Evolutionary conservation across 2,888 invertebrate species (phyloP).

Genomic region (Bruchidius siliquastri): DNA sequence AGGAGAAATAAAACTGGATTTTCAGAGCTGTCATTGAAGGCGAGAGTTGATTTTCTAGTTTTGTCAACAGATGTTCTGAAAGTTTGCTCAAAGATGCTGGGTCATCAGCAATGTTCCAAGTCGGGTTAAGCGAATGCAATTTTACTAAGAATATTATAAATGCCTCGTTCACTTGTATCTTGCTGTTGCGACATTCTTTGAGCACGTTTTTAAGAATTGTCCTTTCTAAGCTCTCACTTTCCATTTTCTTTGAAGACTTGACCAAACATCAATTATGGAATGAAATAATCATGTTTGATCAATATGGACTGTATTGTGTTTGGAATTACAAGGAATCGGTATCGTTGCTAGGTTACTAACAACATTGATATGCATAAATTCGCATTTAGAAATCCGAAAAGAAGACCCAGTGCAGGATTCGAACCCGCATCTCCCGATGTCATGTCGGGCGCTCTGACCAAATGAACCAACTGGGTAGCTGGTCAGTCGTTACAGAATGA

Average conservation of each 20-base stretch:
- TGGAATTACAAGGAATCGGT: background rate
- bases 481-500: too few relatives aligned
- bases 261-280: background rate
- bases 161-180: constrained; percentile 48
- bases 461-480: too few relatives aligned
- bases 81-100: constrained; percentile 53
- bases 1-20: constrained; percentile 59
- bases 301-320: background rate
- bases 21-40: constrained; percentile 54
- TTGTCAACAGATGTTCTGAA: constrained; percentile 51
- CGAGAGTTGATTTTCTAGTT: constrained; percentile 42
- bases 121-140: constrained; percentile 53
- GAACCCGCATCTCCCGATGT: too few relatives aligned
- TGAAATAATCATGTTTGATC: background rate
- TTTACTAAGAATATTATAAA: constrained; percentile 55
- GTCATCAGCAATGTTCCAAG: constrained; percentile 52
- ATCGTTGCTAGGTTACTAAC: background rate
- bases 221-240: constrained; percentile 31
- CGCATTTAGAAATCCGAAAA: too few relatives aligned
- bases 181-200: constrained; percentile 48
- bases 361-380: background rate
- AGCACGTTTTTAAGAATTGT: constrained; percentile 58
- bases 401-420: too few relatives aligned
- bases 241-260: background rate
- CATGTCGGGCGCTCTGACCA: too few relatives aligned